Conservation (phyloP, 1,140 invertebrate genomes). For the Triops longicaudatus region DNA sequence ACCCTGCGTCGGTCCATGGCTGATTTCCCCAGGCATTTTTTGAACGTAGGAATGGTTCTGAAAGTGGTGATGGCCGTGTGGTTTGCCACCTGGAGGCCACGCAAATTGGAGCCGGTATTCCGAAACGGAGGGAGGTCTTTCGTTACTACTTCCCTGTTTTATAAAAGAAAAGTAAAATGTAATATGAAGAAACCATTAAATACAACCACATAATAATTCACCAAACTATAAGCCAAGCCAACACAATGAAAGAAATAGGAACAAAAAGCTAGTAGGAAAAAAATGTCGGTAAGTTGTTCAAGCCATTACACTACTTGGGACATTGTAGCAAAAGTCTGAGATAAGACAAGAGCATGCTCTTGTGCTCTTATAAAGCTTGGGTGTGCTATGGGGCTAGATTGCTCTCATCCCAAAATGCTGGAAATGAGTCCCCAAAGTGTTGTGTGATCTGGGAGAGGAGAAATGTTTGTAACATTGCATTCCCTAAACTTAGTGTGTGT, state of each 20-base stretch:
- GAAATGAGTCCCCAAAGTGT: not conserved
- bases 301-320: not conserved
- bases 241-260: not conserved
- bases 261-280: not conserved
- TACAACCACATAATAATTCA: not conserved
- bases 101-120: constrained; percentile 81
- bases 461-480: not conserved
- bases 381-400: not conserved
- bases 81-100: constrained; percentile 49
- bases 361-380: not conserved
- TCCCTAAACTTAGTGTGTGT: not conserved
- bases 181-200: not conserved
- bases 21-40: not conserved
- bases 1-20: constrained; percentile 4
- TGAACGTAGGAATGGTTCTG: not conserved
- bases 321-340: not conserved
- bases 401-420: not conserved
- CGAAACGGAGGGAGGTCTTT: constrained; percentile 35
- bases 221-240: not conserved
- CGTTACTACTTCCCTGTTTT: constrained; percentile 4
- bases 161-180: not conserved
- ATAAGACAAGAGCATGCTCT: not conserved
- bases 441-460: not conserved
- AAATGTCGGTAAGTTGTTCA: not conserved
- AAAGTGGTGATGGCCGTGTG: not conserved